Conservation (phyloP, 2,797 vertebrate genomes). For the Crocidura indochinensis region DNA sequence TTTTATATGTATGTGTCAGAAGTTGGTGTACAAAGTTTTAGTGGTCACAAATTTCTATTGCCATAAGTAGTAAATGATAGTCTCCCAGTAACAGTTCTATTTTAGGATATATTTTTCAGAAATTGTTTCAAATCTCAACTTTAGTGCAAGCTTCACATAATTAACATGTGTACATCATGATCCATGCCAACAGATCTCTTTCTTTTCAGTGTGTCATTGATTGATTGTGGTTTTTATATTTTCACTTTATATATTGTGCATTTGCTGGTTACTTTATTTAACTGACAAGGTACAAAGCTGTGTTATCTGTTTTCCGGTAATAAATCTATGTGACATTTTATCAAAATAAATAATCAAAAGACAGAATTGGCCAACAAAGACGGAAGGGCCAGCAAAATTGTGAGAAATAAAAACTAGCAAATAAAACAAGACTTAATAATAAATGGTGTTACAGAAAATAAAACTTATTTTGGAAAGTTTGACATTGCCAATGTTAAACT, state of each 20-base stretch:
- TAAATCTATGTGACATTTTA: conserved; percentile 45
- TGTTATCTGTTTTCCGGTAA: conserved; percentile 11
- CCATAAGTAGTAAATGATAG: conserved; percentile 17
- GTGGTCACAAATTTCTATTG: conserved; percentile 32
- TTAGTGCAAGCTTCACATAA: not conserved
- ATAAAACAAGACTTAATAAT: conserved; percentile 18
- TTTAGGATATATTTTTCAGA: not conserved
- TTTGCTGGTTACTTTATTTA: conserved; percentile 41
- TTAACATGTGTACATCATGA: not conserved
- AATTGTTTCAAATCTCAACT: not conserved
- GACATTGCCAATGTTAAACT: not conserved
- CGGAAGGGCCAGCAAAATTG: conserved; percentile 42
- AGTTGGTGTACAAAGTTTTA: conserved; percentile 39
- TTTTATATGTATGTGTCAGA: not conserved
- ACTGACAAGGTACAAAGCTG: conserved; percentile 3
- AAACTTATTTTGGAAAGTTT: not conserved
- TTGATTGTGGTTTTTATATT: not conserved
- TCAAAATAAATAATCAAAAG: conserved; percentile 46
- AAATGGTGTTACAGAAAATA: not conserved
- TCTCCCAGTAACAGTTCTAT: not conserved
- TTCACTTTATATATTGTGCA: no score
- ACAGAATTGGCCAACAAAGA: conserved; percentile 25
- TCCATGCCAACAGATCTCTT: not conserved
- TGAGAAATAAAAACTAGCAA: conserved; percentile 50
- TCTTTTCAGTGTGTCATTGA: conserved; percentile 2